A percentile compares a stretch with the other conserved stretches of the same genome.
These are phyloP conservation scores for Chrysoperla carnea DNA, from an alignment of 1,140 invertebrate genomes.

Conservation along the genomic window DNA sequence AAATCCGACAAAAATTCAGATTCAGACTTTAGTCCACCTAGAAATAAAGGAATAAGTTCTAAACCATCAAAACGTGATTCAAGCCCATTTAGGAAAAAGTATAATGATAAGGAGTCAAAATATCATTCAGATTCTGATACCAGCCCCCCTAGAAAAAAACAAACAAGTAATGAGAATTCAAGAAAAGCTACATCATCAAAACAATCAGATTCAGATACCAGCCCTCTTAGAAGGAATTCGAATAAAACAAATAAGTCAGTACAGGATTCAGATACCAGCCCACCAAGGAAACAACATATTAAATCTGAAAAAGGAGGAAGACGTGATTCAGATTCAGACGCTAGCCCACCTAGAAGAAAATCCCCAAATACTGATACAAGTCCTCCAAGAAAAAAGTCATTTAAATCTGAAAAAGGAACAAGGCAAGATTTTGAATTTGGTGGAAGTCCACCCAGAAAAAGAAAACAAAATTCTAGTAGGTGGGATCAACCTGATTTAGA, in stretches of 20 bases:
- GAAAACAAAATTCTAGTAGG: not conserved
- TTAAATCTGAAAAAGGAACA: too few species aligned
- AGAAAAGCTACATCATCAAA: slow-evolving; percentile 1
- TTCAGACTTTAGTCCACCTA: slow-evolving; percentile 22
- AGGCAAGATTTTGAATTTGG: not conserved
- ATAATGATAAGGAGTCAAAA: slow-evolving; percentile 5
- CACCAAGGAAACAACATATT: slow-evolving; percentile 12
- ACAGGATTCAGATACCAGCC: slow-evolving; percentile 16
- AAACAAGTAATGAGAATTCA: slow-evolving; percentile 6
- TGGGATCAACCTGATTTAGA: slow-evolving; percentile 5
- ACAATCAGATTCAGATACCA: not conserved
- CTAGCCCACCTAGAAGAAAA: slow-evolving; percentile 10
- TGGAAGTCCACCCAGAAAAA: not conserved
- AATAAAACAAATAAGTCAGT: slow-evolving; percentile 3
- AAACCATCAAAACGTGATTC: not conserved
- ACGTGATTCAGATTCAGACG: slow-evolving; percentile 6
- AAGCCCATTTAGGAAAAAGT: slow-evolving; percentile 1
- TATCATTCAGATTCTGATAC: slow-evolving; percentile 13
- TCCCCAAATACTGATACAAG: slow-evolving; percentile 12
- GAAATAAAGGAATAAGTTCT: slow-evolving; percentile 9
- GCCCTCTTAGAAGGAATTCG: not conserved
- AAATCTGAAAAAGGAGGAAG: slow-evolving; percentile 1
- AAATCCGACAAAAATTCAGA: slow-evolving; percentile 13
- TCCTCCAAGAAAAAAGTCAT: slow-evolving; percentile 9
- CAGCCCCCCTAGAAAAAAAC: slow-evolving; percentile 16